phyloP scores from a whole-genome alignment of 2,797 vertebrate genomes.

The Sphenodon punctatus region DNA sequence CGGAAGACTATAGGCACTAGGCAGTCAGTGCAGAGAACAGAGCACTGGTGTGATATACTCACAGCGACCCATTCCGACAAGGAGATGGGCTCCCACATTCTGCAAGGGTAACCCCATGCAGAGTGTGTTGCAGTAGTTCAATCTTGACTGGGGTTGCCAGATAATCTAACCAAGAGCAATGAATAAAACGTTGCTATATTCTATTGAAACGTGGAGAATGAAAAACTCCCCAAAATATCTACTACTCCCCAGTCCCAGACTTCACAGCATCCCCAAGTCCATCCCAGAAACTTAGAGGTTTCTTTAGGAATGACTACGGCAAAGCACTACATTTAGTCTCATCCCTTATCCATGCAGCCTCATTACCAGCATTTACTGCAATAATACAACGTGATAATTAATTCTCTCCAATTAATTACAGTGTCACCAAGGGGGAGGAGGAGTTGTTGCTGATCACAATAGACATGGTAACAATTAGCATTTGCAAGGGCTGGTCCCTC shows the following conservation, averaged over 20 bases:
- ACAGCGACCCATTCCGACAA: too few species aligned
- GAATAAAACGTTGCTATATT: not conserved
- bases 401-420: conserved; percentile 34
- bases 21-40: too few species aligned
- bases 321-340: not conserved
- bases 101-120: too few species aligned
- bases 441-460: not conserved
- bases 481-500: not conserved
- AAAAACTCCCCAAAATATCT: not conserved
- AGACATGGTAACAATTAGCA: not conserved
- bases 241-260: not conserved
- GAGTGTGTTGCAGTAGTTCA: too few species aligned
- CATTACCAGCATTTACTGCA: conserved; percentile 21
- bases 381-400: conserved; percentile 15
- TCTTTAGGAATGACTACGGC: not conserved
- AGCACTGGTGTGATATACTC: too few species aligned
- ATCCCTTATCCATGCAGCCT: conserved; percentile 4
- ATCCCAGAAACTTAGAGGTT: not conserved
- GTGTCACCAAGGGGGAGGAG: not conserved
- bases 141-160: not conserved
- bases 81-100: too few species aligned
- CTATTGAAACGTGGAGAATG: not conserved
- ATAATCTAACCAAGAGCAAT: not conserved
- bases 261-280: not conserved
- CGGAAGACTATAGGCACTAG: too few species aligned